Percentiles rank a stretch among this genome's conserved stretches.
These are phyloP conservation scores for Geothlypis trichas DNA, from an alignment of 2,113 vertebrate species.

Conservation along the genomic window DNA sequence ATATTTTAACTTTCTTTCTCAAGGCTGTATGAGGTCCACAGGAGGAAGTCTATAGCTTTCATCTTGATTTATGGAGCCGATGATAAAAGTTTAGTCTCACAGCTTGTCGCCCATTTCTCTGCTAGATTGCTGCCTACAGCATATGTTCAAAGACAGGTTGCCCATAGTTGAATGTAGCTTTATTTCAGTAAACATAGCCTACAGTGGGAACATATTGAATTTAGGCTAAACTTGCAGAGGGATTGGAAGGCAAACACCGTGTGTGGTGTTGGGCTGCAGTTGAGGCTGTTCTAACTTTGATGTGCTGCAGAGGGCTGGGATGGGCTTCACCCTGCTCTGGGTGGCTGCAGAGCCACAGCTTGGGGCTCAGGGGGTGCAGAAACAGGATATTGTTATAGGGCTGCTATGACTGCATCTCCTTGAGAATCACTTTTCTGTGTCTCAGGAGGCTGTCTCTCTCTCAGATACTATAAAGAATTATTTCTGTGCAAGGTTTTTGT, in stretches of 20 bases:
- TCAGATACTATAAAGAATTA: background rate
- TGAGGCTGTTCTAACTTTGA: conserved; percentile 1
- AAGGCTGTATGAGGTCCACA: conserved; percentile 73
- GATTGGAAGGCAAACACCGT: conserved; percentile 1
- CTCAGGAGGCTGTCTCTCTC: background rate
- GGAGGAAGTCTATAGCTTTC: conserved; percentile 79
- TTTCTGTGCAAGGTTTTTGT: background rate
- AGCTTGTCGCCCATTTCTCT: conserved; percentile 75
- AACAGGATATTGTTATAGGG: background rate
- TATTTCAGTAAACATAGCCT: conserved; percentile 76
- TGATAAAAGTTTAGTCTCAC: conserved; percentile 82
- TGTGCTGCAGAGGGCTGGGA: background rate
- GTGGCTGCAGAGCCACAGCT: background rate
- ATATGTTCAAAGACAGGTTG: conserved; percentile 81
- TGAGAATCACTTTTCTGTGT: background rate
- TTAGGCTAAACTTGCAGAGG: conserved; percentile 56
- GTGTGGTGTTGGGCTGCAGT: background rate
- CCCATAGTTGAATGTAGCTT: conserved; percentile 69
- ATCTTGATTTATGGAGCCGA: conserved; percentile 82
- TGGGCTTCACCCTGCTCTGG: background rate
- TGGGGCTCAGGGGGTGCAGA: background rate
- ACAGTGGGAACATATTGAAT: conserved; percentile 71
- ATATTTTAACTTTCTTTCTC: conserved; percentile 73
- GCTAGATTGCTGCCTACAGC: conserved; percentile 75
- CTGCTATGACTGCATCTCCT: background rate